phyloP scores from a whole-genome alignment of 2,797 vertebrate genomes.

The Aplochiton taeniatus region DNA sequence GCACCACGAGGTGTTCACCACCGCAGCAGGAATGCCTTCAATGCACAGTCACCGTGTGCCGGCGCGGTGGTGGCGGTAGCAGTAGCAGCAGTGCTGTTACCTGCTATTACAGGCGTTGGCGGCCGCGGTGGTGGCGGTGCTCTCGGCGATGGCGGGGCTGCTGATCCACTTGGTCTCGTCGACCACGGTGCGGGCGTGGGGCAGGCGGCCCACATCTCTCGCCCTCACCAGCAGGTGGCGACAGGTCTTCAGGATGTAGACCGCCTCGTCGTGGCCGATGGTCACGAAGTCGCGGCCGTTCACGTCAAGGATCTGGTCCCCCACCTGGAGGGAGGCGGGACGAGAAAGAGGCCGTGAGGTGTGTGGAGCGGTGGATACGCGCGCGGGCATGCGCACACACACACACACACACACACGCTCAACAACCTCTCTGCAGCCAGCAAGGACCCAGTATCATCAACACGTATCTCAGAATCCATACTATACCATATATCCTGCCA shows the following conservation, averaged over 20 bases:
- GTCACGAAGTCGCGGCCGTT: constrained; percentile 86
- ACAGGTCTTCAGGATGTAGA: constrained; percentile 86
- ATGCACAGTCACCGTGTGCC: no score
- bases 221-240: constrained; percentile 86
- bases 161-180: constrained; percentile 89
- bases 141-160: constrained; percentile 78
- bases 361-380: background rate
- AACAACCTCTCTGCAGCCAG: background rate
- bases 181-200: constrained; percentile 86
- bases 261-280: constrained; percentile 90
- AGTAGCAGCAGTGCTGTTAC: no score
- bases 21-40: background rate
- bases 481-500: constrained; percentile 6
- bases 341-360: background rate
- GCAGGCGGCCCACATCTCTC: constrained; percentile 89
- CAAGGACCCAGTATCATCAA: background rate
- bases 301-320: constrained; percentile 94
- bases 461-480: background rate
- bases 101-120: background rate
- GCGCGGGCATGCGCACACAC: background rate
- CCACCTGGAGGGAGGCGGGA: constrained; percentile 75
- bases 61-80: background rate
- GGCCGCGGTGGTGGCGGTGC: constrained; percentile 39
- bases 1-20: background rate
- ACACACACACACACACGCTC: background rate